Conservation (phyloP, 2,113 vertebrate species). For the Ctenomys sociabilis region DNA sequence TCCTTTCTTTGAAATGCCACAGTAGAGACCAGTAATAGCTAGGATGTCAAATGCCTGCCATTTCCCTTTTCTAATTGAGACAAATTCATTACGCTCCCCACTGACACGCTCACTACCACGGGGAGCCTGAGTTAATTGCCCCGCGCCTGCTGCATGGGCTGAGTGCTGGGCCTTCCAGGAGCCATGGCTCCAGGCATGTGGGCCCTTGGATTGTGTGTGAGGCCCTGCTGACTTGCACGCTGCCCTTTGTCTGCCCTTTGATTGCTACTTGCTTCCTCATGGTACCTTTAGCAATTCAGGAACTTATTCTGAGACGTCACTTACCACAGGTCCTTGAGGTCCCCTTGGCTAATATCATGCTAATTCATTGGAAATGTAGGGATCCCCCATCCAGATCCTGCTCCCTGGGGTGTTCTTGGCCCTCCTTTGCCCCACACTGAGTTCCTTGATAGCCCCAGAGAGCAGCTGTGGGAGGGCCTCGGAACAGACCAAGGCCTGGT, state of each 20-base stretch:
- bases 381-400: not conserved
- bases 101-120: not conserved
- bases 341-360: slow-evolving; percentile 15
- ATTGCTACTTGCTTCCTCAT: not conserved
- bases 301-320: slow-evolving; percentile 33
- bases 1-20: slow-evolving; percentile 28
- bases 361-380: not conserved
- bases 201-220: rapidly evolving
- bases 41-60: slow-evolving; percentile 29
- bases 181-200: not conserved
- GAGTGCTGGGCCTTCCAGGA: not conserved
- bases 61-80: slow-evolving; percentile 55
- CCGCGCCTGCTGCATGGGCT: not conserved
- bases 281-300: not conserved
- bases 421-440: not conserved
- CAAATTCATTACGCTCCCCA: not conserved
- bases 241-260: not conserved
- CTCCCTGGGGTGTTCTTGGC: not conserved
- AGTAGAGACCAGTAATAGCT: slow-evolving; percentile 53
- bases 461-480: not conserved
- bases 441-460: not conserved
- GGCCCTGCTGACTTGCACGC: rapidly evolving
- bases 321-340: slow-evolving; percentile 48
- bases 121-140: slow-evolving; percentile 39
- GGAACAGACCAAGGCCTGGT: not conserved